A percentile compares a stretch with the other conserved stretches of the same genome.
Evolutionary conservation across 2,888 invertebrate genomes (phyloP).

Genomic region (Bombylius discolor): DNA sequence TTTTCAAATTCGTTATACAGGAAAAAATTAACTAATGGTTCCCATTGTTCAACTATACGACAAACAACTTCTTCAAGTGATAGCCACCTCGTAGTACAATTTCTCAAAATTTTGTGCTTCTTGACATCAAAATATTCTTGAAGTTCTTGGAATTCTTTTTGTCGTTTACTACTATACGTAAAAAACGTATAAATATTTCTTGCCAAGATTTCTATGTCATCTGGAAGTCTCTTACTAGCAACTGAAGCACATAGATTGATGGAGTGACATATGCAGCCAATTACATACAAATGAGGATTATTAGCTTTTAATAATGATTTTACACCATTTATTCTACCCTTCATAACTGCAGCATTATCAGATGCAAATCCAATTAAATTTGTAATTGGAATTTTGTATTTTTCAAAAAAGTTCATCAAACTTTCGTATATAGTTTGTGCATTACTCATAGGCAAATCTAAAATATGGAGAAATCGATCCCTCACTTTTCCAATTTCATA

Average conservation of each 20-base stretch:
- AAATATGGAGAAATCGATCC: conserved; percentile 6
- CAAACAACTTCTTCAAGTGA: conserved; percentile 15
- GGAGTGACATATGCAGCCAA: conserved; percentile 22
- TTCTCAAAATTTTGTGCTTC: conserved; percentile 20
- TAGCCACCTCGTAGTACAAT: conserved; percentile 23
- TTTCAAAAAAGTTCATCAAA: conserved; percentile 5
- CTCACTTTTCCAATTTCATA: too few species aligned
- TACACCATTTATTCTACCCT: conserved; percentile 18
- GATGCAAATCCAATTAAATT: conserved; percentile 21
- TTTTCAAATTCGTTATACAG: conserved; percentile 1
- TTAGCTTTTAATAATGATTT: conserved; percentile 13
- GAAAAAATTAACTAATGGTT: conserved; percentile 6
- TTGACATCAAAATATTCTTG: conserved; percentile 19
- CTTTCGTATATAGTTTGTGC: conserved; percentile 3
- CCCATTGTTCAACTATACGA: conserved; percentile 9
- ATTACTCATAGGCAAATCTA: conserved; percentile 3
- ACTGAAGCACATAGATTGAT: conserved; percentile 19
- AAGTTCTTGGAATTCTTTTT: conserved; percentile 18
- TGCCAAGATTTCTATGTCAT: conserved; percentile 16
- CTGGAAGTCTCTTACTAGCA: conserved; percentile 19
- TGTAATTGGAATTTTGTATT: conserved; percentile 5
- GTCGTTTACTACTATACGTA: conserved; percentile 20
- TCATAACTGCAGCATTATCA: conserved; percentile 22
- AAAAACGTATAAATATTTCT: conserved; percentile 20
- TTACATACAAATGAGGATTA: conserved; percentile 17